Evolutionary conservation across 2,888 invertebrate species (phyloP).

Genomic region (Dynastes maya): DNA sequence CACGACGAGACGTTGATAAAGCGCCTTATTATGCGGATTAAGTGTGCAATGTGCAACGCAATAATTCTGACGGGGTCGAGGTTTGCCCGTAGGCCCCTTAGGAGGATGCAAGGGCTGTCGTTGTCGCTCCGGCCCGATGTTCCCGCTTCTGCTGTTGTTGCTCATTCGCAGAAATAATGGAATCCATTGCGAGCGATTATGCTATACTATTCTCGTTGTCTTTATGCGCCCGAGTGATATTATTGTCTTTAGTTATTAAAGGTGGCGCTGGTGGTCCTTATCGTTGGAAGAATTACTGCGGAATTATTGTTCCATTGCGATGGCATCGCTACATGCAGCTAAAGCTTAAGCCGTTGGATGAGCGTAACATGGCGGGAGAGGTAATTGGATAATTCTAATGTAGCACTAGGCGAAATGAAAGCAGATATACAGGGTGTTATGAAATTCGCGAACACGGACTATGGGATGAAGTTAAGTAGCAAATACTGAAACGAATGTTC

Average conservation of each 20-base stretch:
- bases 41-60: conserved; percentile 59
- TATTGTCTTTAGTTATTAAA: conserved; percentile 17
- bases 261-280: not conserved
- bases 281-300: conserved; percentile 5
- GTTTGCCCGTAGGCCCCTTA: no score
- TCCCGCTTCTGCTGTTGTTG: not conserved
- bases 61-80: conserved; percentile 24
- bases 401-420: no score
- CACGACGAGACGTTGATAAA: conserved; percentile 64
- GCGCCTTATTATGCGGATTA: conserved; percentile 68
- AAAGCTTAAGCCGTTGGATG: not conserved
- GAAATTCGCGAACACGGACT: no score
- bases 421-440: no score
- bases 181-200: conserved; percentile 26
- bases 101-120: conserved; percentile 12
- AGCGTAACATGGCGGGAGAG: no score
- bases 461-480: no score
- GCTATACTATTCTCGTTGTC: conserved; percentile 2
- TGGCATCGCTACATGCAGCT: not conserved
- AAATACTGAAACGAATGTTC: no score
- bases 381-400: no score
- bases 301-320: conserved; percentile 10
- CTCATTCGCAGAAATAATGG: not conserved
- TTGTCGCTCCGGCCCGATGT: not conserved
- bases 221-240: not conserved